Base-by-base conservation (phyloP, 2,113 vertebrate genomes). In the Cheilinus undulatus region DNA sequence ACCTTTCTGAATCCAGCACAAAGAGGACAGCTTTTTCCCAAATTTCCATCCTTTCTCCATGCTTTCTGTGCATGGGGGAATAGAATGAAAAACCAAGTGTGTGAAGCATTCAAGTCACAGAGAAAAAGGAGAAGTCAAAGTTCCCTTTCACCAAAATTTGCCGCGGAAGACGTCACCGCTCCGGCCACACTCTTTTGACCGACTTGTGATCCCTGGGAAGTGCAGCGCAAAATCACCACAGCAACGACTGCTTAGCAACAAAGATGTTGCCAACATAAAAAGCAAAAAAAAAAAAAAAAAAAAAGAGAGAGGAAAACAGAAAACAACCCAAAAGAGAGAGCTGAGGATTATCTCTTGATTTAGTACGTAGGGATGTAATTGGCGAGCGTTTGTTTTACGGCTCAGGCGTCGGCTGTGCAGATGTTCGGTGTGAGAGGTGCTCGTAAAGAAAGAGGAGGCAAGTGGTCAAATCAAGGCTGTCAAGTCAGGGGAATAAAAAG, bases 211-310 rank as follows among this genome's bases (percentile, higher is more conserved):
- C 87, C 74, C 73, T 62, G 64, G 70, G 64, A 87, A 83, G 78
- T 67, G 86, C 69, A 46, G 73, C 36, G 63, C 80, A 69, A 75
- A 72, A 86, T 87, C 86, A 82, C 86, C 88, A 88, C 88, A 82
- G 88, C 84, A 90, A 90, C 86, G 43, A 86, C 80, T 85, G 88
- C 88, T 88, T 88, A 87, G 88, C 88, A 90, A 87, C 88, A 84
- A 82, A 85, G 73, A 86, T 76, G 80, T 76, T 76, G 57, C 67
- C 69, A 72, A 72, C 74, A 56, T 64, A 23, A 69, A 73, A 69
- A 68, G 36, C 3, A 7, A 3, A 45, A 50, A 30, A 48, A 20
- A 50, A 45, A 51, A n/a, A 56, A 61, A 48, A 46, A 54, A 19
- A 65, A 42, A 36, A 67, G 17, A 34, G 40, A 53, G 63, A 17